Percentiles rank a stretch among this genome's conserved stretches.
Evolutionary conservation across 2,888 invertebrate species (phyloP).

Genomic region (Xanthorhoe spadicearia): DNA sequence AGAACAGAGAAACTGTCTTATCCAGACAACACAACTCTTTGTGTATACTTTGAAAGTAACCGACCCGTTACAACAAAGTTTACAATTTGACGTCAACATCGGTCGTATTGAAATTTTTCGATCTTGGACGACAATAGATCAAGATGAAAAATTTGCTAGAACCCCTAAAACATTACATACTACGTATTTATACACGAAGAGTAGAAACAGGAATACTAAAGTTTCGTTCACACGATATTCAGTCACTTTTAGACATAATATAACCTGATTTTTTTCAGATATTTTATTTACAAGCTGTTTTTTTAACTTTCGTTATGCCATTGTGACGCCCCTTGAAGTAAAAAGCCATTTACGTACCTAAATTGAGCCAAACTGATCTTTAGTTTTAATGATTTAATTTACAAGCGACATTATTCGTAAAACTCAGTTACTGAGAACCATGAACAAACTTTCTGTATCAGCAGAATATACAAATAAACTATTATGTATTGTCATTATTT

Average conservation of each 20-base stretch:
- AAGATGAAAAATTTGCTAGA: slow-evolving; percentile 72
- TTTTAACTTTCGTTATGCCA: no score
- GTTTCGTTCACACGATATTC: slow-evolving; percentile 64
- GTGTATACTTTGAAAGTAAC: slow-evolving; percentile 64
- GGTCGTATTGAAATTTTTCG: slow-evolving; percentile 47
- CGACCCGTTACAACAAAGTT: slow-evolving; percentile 59
- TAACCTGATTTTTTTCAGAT: no score
- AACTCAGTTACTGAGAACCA: no score
- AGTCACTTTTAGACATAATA: slow-evolving; percentile 50
- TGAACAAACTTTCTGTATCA: neutral
- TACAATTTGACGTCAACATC: slow-evolving; percentile 57
- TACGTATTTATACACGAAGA: slow-evolving; percentile 75
- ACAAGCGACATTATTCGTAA: no score
- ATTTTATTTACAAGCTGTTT: no score
- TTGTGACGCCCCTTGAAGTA: no score
- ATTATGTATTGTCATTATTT: neutral
- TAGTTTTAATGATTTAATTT: no score
- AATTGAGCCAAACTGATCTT: no score
- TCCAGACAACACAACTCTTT: slow-evolving; percentile 29
- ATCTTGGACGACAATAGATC: slow-evolving; percentile 62
- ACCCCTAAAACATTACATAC: slow-evolving; percentile 72
- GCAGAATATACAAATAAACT: neutral
- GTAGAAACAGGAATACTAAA: slow-evolving; percentile 74
- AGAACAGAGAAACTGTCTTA: slow-evolving; percentile 3
- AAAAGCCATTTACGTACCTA: no score